Evolutionary conservation across 2,797 vertebrate genomes (phyloP).

Genomic region (Sebastes itinus): DNA sequence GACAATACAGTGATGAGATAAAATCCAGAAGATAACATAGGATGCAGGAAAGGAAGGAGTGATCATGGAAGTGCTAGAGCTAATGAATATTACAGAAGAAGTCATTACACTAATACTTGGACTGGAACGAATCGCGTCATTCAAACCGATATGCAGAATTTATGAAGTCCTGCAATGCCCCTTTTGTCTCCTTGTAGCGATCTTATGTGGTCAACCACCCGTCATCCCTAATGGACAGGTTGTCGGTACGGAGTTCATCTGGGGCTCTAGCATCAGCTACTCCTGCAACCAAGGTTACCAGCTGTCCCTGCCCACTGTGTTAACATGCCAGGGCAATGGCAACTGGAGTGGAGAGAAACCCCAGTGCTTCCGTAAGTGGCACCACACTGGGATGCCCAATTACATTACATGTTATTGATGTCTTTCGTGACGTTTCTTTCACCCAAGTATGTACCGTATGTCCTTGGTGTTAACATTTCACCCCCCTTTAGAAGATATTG

Average conservation of each 20-base stretch:
- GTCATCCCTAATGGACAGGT: slow-evolving; percentile 92
- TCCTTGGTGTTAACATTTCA: not conserved
- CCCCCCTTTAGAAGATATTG: not conserved
- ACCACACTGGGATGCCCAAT: not conserved
- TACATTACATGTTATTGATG: slow-evolving; percentile 7
- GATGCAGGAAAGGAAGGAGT: not conserved
- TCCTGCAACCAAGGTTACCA: slow-evolving; percentile 96
- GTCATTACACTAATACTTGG: not conserved
- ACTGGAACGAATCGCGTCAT: not conserved
- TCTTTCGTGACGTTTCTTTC: slow-evolving; percentile 5
- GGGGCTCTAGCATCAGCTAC: slow-evolving; percentile 95
- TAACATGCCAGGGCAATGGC: slow-evolving; percentile 94
- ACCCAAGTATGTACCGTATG: not conserved
- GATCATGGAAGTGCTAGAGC: not conserved
- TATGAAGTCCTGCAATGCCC: not conserved
- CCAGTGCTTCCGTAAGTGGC: slow-evolving; percentile 96
- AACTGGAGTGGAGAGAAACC: slow-evolving; percentile 97
- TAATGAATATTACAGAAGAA: not conserved
- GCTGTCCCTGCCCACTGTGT: slow-evolving; percentile 93
- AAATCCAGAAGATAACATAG: not conserved
- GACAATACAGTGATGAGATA: not conserved
- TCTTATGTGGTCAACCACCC: slow-evolving; percentile 89
- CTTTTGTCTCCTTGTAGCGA: slow-evolving; percentile 79
- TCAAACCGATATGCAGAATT: not conserved
- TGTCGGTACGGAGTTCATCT: slow-evolving; percentile 92